Evolutionary conservation across 2,888 invertebrate species (phyloP).

Genomic region (Chrysolina oricalcia): DNA sequence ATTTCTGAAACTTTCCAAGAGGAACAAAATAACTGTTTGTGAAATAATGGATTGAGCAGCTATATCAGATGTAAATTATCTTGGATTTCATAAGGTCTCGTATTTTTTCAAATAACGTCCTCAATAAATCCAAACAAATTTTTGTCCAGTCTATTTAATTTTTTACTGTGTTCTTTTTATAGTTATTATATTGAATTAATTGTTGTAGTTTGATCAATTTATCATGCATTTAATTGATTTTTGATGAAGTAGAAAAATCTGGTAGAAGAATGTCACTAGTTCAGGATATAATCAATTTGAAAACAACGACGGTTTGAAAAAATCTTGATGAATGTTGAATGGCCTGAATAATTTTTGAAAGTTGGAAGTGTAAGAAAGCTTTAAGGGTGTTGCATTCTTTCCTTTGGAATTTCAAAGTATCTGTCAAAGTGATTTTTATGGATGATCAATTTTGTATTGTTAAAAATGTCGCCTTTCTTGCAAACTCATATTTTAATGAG

Average conservation of each 20-base stretch:
- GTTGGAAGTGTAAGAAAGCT: constrained; percentile 46
- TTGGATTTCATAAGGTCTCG: no score
- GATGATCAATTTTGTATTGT: constrained; percentile 52
- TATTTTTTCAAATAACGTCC: no score
- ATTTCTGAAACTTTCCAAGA: no score
- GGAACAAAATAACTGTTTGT: no score
- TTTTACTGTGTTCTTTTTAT: constrained; percentile 28
- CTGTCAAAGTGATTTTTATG: constrained; percentile 56
- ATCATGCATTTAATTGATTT: constrained; percentile 40
- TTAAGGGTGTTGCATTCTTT: constrained; percentile 44
- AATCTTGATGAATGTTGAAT: constrained; percentile 42
- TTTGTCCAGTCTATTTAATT: constrained; percentile 20
- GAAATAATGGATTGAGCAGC: no score
- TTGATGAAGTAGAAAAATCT: constrained; percentile 12
- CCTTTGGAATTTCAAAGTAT: constrained; percentile 40
- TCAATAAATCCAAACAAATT: background rate
- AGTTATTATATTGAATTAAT: constrained; percentile 33
- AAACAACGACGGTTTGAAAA: constrained; percentile 53
- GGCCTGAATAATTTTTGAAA: constrained; percentile 47
- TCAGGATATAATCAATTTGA: constrained; percentile 37
- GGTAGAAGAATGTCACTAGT: background rate
- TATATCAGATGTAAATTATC: no score
- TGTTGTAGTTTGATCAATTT: constrained; percentile 54
- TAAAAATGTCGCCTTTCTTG: constrained; percentile 23
- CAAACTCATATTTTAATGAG: background rate